Evolutionary conservation across 2,113 vertebrate species (phyloP).

Genomic region (Lanius ludovicianus): DNA sequence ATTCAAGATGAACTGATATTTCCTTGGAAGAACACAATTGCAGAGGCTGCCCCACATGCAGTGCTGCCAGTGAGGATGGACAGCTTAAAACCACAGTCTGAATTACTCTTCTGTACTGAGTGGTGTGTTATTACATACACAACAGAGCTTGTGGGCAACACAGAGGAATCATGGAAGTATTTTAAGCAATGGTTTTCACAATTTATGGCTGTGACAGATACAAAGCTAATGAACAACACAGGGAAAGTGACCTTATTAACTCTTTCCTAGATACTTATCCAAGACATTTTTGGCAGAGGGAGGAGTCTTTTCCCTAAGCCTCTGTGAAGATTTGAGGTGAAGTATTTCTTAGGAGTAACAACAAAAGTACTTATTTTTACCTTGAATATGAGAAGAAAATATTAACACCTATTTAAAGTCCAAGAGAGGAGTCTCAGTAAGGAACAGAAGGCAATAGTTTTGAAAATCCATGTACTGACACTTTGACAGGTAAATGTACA

Average conservation of each 20-base stretch:
- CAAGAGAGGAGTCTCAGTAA: neutral
- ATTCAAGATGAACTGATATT: neutral
- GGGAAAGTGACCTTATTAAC: neutral
- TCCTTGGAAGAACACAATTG: neutral
- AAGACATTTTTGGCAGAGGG: neutral
- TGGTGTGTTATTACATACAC: neutral
- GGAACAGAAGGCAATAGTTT: neutral
- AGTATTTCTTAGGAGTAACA: neutral
- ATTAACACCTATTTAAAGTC: neutral
- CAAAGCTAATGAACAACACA: neutral
- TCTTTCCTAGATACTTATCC: neutral
- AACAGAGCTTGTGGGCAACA: neutral
- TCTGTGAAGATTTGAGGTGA: neutral
- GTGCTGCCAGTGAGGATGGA: neutral
- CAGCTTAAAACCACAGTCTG: slow-evolving; percentile 5
- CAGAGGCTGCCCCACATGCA: neutral
- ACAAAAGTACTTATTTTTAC: neutral
- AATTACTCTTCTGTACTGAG: neutral
- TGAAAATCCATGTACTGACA: neutral
- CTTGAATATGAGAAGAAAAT: neutral
- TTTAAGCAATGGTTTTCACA: slow-evolving; percentile 28
- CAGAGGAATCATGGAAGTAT: slow-evolving; percentile 13
- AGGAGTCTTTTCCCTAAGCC: neutral
- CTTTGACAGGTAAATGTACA: neutral
- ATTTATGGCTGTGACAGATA: slow-evolving; percentile 1